Base-by-base conservation (phyloP, 2,888 invertebrate species). In the Mactromeris polynyma region DNA sequence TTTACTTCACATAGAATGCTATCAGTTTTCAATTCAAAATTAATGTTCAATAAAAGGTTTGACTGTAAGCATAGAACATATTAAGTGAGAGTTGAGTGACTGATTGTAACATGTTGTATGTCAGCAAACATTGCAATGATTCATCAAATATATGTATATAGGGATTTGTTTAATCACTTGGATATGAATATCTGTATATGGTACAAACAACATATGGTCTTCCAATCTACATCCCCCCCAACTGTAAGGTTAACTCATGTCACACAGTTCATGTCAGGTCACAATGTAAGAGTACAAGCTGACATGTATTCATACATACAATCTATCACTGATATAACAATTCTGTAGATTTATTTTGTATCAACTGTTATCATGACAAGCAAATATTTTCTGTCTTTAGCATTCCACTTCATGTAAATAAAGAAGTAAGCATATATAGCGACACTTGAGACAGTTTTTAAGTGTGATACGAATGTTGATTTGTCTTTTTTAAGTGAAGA, bases 401-500 rank as follows among this genome's bases (percentile, higher is more conserved):
- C 58, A 64, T 26, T 64, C 9, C n/a, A 64, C 3, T 64, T 9
- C 58, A 26, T n/a, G 26, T 26, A 26, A 26, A 64, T 64, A n/a
- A 26, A 64, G 58, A 64, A 9, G 26, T 9, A 64, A 3, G 26
- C 11, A 64, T 26, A 64, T 26, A 64, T 64, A 64, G 58, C 0
- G n/a, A n/a, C 26, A 64, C 58, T 64, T 64, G 58, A 64, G 58
- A 64, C 58, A 64, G 6, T 64, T 21, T 26, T 64, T 64, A n/a
- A 64, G 58, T 64, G 58, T 26, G 58, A 64, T 64, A 64, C n/a
- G 46, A 64, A 64, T 64, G 58, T 64, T 64, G 58, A 64, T n/a
- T 11, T 9, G 9, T 64, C 9, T 64, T n/a, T 51, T 51, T 51
- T 51, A 51, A 51, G 51, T n/a, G n/a, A n/a, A 64, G 26, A 21